Base-by-base conservation (phyloP, 2,113 vertebrate genomes). In the Ameiurus melas region DNA sequence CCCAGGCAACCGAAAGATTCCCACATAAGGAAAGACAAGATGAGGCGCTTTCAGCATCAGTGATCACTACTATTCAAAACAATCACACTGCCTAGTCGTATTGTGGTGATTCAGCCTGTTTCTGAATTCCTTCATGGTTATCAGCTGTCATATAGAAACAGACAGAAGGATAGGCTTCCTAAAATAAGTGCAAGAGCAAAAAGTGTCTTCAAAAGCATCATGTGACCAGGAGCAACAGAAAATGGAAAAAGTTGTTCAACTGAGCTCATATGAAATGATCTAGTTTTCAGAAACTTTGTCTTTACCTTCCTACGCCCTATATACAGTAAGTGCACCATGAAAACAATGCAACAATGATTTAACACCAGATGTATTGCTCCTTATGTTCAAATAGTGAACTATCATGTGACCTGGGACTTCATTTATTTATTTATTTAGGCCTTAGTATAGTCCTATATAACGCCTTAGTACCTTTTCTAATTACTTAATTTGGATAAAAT, bases 61-160 rank as follows among this genome's bases (percentile, higher is more conserved):
- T 60, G 79, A 75, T 75, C 77, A 64, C 12, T 47, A 47, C 22
- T 62, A 27, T 84, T 84, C 51, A 62, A 79, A 88, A 90, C 60
- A 70, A 66, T 33, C 53, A 55, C 77, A 64, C 73, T 58, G 86
- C 64, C 75, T 16, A 22, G 39, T 6, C 43, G 81, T 51, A 85
- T 75, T 55, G 71, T 19, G 7, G 83, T 75, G 83, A 62, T 27
- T 90, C 55, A 75, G 55, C 51, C 84, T 51, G 62, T 58, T n/a
- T 10, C 58, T 39, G 25, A 84, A 60, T 80, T 33, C 55, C 43
- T 66, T 64, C 68, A 27, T 57, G 70, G 73, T 86, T 79, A 51
- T 62, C 14, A 33, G 55, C 27, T 39, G 43, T 47, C 5, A 17
- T 39, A 75, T 75, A 22, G n/a, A 82, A 82, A 4, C 17, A 47